Evolutionary conservation across 2,888 invertebrate genomes (phyloP), one percentile per base, ranked within the genome.

Genomic region (Erebia aethiops): DNA sequence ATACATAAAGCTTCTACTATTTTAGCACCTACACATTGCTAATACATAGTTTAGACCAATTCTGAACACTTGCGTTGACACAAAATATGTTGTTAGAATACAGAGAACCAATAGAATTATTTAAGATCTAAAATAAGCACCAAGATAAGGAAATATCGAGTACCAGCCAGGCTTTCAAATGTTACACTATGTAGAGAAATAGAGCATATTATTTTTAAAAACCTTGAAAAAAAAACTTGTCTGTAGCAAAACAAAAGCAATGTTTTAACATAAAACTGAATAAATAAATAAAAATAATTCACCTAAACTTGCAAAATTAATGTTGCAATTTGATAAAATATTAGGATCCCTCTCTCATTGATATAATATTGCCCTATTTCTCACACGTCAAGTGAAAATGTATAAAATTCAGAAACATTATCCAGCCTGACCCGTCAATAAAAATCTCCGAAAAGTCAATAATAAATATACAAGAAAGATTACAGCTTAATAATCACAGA

Each of bases 21-120:
- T 69, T 79, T 91, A 91, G 91, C 91, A 92, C 92, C 91, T 84
- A 86, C 85, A 85, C 82, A 81, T 86, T 85, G 84, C 78, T 82
- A 82, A 81, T 79, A 82, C 79, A 81, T 62, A 81, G 78, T 91
- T 91, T 90, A 91, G 90, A 91, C 84, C 89, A 88, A 77, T 85
- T 82, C 82, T 91, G 91, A 91, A 91, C 90, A 91, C 92, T 85
- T 88, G 81, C 83, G 88, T 90, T 87, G 81, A 80, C 76, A 77
- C 73, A 57, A 76, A 79, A 81, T 77, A 71, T 63, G 54, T 63
- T 70, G 71, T 46, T 13, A 62, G 7, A 63, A 62, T 13, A 61
- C 56, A 67, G 56, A 70, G 68, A 67, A 71, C 67, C 62, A 35
- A 71, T 46, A 67, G 67, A 56, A 43, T 49, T 63, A 57, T 46